Evolutionary conservation across 1,140 invertebrate genomes (phyloP).

Genomic region (Sycophila sp.): DNA sequence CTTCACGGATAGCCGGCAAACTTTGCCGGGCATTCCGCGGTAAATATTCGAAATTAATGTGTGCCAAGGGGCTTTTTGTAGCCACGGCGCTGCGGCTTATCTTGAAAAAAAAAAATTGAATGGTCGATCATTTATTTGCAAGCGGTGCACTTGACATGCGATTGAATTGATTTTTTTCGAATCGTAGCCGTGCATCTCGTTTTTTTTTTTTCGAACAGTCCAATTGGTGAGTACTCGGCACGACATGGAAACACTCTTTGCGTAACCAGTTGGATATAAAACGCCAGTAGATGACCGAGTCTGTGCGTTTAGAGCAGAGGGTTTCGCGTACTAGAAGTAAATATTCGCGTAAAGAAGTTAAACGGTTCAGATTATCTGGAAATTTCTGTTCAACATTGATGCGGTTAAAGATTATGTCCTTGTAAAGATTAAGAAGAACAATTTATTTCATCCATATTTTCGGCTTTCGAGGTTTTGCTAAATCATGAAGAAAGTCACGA

Average conservation of each 20-base stretch:
- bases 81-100: neutral
- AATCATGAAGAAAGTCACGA: too few species aligned
- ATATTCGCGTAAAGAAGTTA: too few species aligned
- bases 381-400: too few species aligned
- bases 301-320: too few species aligned
- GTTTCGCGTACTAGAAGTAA: too few species aligned
- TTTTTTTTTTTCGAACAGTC: slow-evolving; percentile 29
- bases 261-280: too few species aligned
- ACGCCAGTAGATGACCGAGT: too few species aligned
- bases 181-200: neutral
- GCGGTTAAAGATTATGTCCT: too few species aligned
- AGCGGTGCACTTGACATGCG: slow-evolving; percentile 25
- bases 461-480: too few species aligned
- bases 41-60: slow-evolving; percentile 2
- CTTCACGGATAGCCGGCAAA: neutral
- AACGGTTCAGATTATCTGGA: too few species aligned
- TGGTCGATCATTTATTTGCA: slow-evolving; percentile 20
- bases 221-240: slow-evolving; percentile 15
- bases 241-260: slow-evolving; percentile 2
- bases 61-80: neutral
- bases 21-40: neutral
- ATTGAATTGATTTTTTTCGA: slow-evolving; percentile 8
- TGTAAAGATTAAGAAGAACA: too few species aligned
- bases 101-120: neutral
- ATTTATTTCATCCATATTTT: too few species aligned